Conservation (phyloP, 1,140 invertebrate species). For the Riptortus pedestris region DNA sequence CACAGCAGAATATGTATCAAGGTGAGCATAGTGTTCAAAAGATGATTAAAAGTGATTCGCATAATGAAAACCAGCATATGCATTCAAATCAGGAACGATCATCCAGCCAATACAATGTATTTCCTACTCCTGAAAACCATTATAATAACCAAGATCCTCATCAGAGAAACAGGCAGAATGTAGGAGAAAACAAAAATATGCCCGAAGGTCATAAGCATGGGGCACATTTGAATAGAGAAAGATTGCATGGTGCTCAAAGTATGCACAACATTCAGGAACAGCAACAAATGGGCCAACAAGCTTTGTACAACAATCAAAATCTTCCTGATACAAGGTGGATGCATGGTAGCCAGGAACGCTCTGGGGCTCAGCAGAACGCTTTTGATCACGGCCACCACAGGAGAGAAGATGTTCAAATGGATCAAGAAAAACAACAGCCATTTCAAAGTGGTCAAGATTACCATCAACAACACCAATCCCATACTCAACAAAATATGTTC, state of each 20-base stretch:
- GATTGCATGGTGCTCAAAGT: background rate
- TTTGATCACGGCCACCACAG: background rate
- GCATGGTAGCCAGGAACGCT: background rate
- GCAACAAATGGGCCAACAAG: conserved; percentile 2
- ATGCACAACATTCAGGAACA: background rate
- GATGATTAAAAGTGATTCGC: conserved; percentile 2
- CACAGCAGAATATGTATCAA: background rate
- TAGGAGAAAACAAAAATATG: background rate
- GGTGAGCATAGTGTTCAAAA: conserved; percentile 8
- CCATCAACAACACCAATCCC: background rate
- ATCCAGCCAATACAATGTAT: background rate
- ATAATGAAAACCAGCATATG: background rate
- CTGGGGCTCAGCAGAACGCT: background rate
- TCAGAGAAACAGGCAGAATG: background rate
- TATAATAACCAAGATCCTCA: background rate
- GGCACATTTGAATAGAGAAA: background rate
- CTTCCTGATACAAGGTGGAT: background rate
- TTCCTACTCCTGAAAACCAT: background rate
- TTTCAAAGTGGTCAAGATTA: background rate
- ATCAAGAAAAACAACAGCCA: background rate
- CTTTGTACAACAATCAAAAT: background rate
- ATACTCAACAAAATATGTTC: background rate
- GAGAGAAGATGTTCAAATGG: background rate
- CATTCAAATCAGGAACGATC: background rate
- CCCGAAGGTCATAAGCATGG: background rate